These are phyloP conservation scores for Pachypeltis micranthus DNA, from an alignment of 1,140 invertebrate genomes.

Conservation along the genomic window DNA sequence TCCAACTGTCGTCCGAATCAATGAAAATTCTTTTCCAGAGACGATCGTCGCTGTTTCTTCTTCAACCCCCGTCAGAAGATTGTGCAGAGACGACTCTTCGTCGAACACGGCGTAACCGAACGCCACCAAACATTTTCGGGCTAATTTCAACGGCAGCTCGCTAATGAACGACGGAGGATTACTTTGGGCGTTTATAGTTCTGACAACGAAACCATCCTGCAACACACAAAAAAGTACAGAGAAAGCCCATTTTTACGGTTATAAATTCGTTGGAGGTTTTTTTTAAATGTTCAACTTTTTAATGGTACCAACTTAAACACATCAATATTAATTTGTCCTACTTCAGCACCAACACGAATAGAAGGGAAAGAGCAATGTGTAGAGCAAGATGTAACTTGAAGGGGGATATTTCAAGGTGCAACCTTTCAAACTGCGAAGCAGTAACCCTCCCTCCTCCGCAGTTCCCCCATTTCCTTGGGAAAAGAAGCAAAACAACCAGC, in stretches of 20 bases:
- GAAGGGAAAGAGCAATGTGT: too few relatives aligned
- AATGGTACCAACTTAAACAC: too few relatives aligned
- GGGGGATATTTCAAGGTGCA: too few relatives aligned
- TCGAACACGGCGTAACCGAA: conserved; percentile 61
- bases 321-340: too few relatives aligned
- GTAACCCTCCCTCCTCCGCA: too few relatives aligned
- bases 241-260: neutral
- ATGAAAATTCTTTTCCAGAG: conserved; percentile 73
- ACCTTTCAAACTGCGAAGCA: too few relatives aligned
- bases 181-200: conserved; percentile 58
- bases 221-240: too few relatives aligned
- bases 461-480: too few relatives aligned
- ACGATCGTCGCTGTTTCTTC: conserved; percentile 54
- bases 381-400: too few relatives aligned
- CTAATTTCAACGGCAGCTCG: conserved; percentile 66
- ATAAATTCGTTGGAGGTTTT: neutral
- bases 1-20: conserved; percentile 62
- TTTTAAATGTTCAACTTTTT: too few relatives aligned
- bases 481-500: too few relatives aligned
- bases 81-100: conserved; percentile 43
- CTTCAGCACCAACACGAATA: too few relatives aligned
- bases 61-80: conserved; percentile 45
- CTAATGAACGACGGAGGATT: conserved; percentile 42
- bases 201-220: conserved; percentile 71
- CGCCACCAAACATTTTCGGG: conserved; percentile 62